A percentile compares a stretch with the other conserved stretches of the same genome.
phyloP scores from a whole-genome alignment of 2,113 vertebrate species.

The Bubo bubo region DNA sequence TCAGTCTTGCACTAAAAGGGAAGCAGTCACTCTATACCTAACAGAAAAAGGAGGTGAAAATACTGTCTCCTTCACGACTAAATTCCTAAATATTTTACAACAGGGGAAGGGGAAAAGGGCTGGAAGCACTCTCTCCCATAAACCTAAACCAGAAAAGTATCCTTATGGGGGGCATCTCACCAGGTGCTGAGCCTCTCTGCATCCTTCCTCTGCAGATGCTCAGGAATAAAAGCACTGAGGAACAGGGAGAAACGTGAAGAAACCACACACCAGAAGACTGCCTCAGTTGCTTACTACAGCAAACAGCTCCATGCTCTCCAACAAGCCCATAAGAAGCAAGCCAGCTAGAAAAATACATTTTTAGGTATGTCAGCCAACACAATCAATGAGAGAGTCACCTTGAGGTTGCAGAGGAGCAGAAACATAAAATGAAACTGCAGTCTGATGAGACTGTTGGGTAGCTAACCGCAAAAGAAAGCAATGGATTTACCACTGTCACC shows the following conservation, averaged over 20 bases:
- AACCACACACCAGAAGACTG: fast-evolving
- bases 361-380: background rate
- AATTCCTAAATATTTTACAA: background rate
- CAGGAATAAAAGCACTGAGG: background rate
- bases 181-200: background rate
- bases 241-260: fast-evolving
- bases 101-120: background rate
- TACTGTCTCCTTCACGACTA: background rate
- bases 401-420: constrained; percentile 14
- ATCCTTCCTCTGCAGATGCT: background rate
- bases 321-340: background rate
- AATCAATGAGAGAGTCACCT: constrained; percentile 33
- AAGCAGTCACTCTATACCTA: fast-evolving
- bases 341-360: background rate
- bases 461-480: background rate
- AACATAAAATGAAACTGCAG: background rate
- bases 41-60: background rate
- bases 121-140: fast-evolving
- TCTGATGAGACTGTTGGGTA: background rate
- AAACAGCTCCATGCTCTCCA: background rate
- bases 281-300: background rate
- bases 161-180: background rate
- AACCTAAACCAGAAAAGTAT: background rate
- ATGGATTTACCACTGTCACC: background rate
- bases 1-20: background rate